Conservation (phyloP, 1,140 invertebrate genomes). For the Samia ricini region DNA sequence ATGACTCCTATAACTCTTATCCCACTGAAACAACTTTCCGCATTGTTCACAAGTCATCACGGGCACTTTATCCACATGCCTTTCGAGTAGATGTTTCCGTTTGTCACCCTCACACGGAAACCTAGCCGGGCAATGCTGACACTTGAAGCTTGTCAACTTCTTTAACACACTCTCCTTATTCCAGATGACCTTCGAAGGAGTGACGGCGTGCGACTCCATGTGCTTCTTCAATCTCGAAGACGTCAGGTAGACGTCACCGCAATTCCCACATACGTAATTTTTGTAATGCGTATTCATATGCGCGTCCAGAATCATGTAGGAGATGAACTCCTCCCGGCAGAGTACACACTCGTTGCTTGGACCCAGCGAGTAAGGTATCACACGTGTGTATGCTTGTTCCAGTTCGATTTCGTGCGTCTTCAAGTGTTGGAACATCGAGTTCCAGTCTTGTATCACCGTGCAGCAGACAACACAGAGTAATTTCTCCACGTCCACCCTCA, state of each 20-base stretch:
- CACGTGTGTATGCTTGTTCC: constrained; percentile 41
- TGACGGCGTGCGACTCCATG: constrained; percentile 36
- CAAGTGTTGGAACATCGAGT: constrained; percentile 51
- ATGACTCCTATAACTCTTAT: constrained; percentile 43
- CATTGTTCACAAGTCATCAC: constrained; percentile 48
- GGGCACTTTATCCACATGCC: constrained; percentile 44
- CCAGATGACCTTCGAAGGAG: constrained; percentile 41
- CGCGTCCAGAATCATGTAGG: constrained; percentile 44
- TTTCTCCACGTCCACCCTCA: constrained; percentile 50
- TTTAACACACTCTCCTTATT: constrained; percentile 41
- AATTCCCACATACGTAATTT: constrained; percentile 58
- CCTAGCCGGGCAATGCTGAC: constrained; percentile 42
- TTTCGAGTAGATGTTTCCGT: constrained; percentile 37
- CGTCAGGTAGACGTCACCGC: constrained; percentile 53
- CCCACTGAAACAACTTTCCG: constrained; percentile 43
- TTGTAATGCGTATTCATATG: constrained; percentile 64
- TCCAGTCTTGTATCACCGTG: constrained; percentile 38
- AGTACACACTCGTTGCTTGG: constrained; percentile 40
- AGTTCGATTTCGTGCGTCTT: constrained; percentile 36
- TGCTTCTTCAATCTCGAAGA: constrained; percentile 44
- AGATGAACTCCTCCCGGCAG: constrained; percentile 37
- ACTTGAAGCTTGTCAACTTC: constrained; percentile 33
- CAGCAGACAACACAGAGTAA: constrained; percentile 44
- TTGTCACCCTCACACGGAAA: constrained; percentile 32
- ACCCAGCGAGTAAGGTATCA: constrained; percentile 47